Evolutionary conservation across 2,888 invertebrate species (phyloP), one percentile per base, ranked within the genome.

Genomic region (Acrocera orbiculus): DNA sequence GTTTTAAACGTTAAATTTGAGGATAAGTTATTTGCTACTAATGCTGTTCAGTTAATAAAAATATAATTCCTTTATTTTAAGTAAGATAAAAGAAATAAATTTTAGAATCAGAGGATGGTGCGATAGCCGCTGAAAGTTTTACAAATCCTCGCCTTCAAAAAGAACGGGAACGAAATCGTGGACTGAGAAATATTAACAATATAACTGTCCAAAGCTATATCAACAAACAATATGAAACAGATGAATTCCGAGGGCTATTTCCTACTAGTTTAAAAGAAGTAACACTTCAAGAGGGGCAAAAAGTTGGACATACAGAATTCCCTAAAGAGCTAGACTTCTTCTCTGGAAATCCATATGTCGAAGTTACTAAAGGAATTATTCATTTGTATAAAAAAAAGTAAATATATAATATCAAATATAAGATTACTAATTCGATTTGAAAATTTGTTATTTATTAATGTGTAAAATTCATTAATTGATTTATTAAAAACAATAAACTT

Each of bases 341-440:
- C 47, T 90, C 86, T 46, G 98, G 98, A 4, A 99, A 99, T 65
- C 96, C 95, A 2, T 76, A 82, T 48, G 89, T 96, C 2, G 96
- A 99, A 62, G 79, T 90, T 22, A 93, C 93, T 0, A 89, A 90
- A 57, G 98, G 98, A 24, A 79, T 98, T 29, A 64, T 99, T 37
- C 98, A 98, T 67, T 66, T 98, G 14, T 96, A 90, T 57, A 96
- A 95, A 57, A 92, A 95, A 58, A 89, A 92, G 93, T 93, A 62
- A 62, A 22, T 29, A 19, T 4, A 19, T 3, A n/a, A 4, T 15
- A 16, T 25, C 19, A 15, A 20, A 16, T 26, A 10, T 4, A 4
- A 1, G 7, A 15, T 10, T 24, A 13, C 11, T 14, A 15, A n/a
- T 8, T 16, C 11, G 22, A 32, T 24, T 22, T 23, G 16, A 3